These are phyloP conservation scores for Nycticorax nycticorax DNA, from an alignment of 2,113 vertebrate genomes.

Conservation along the genomic window DNA sequence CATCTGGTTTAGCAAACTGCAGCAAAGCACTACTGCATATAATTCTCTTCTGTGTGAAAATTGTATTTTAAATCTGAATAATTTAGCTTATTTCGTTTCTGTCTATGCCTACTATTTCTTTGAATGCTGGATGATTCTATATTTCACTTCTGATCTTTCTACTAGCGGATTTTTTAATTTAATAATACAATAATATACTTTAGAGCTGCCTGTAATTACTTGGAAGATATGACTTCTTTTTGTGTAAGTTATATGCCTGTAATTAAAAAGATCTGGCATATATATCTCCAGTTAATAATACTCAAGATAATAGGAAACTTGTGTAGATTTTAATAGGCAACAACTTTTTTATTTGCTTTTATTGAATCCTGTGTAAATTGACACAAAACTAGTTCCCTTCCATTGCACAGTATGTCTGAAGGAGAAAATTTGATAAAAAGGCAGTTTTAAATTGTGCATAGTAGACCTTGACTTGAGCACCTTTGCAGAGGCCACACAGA, in stretches of 20 bases:
- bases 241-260: conserved; percentile 49
- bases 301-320: conserved; percentile 37
- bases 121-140: background rate
- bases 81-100: conserved; percentile 6
- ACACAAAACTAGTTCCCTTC: background rate
- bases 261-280: conserved; percentile 54
- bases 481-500: background rate
- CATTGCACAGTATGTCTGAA: background rate
- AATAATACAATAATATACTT: conserved; percentile 51
- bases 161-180: conserved; percentile 11
- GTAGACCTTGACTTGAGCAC: background rate
- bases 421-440: background rate
- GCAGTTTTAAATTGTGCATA: background rate
- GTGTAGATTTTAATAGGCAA: conserved; percentile 42
- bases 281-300: conserved; percentile 39
- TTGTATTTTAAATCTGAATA: conserved; percentile 3
- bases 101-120: background rate
- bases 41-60: background rate
- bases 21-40: background rate
- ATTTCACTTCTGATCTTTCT: conserved; percentile 54
- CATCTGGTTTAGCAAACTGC: background rate
- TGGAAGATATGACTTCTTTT: conserved; percentile 45
- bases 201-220: conserved; percentile 53
- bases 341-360: conserved; percentile 34
- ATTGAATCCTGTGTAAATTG: conserved; percentile 12